A percentile compares a stretch with the other conserved stretches of the same genome.
Conservation (phyloP, 2,797 vertebrate species). For the Podarcis lilfordi region DNA sequence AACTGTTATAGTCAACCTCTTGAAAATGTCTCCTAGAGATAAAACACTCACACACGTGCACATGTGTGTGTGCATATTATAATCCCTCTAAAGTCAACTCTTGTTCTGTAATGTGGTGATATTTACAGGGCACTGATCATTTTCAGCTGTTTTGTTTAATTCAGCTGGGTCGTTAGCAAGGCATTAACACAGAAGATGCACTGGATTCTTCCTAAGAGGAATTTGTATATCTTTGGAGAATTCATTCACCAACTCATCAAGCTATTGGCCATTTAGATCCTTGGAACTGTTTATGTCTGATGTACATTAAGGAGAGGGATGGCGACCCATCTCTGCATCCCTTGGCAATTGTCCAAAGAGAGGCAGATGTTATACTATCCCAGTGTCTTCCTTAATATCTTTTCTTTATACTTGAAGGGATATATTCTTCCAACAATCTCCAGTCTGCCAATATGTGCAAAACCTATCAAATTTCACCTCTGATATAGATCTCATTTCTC, state of each 20-base stretch:
- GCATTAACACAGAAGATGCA: conserved; percentile 51
- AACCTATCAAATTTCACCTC: conserved; percentile 16
- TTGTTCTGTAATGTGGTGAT: conserved; percentile 62
- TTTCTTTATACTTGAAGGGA: background rate
- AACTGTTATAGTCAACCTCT: conserved; percentile 74
- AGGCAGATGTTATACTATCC: conserved; percentile 16
- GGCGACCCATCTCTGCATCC: conserved; percentile 16
- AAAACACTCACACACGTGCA: conserved; percentile 60
- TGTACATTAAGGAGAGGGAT: conserved; percentile 33
- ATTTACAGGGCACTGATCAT: conserved; percentile 58
- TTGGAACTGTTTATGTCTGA: conserved; percentile 28
- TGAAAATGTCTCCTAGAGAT: conserved; percentile 77
- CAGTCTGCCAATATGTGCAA: background rate
- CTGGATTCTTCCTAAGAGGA: conserved; percentile 61
- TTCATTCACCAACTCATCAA: conserved; percentile 32
- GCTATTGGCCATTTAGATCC: conserved; percentile 27
- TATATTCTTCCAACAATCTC: background rate
- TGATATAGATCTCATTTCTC: conserved; percentile 6
- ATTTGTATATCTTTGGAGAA: conserved; percentile 50
- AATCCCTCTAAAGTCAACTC: conserved; percentile 69
- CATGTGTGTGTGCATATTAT: conserved; percentile 64
- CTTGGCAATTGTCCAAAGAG: conserved; percentile 26
- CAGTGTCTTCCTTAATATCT: background rate
- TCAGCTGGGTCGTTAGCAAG: conserved; percentile 62
- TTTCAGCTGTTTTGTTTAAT: conserved; percentile 75